Evolutionary conservation across 2,888 invertebrate species (phyloP), one percentile per base, ranked within the genome.

Genomic region (Hydriomena furcata): DNA sequence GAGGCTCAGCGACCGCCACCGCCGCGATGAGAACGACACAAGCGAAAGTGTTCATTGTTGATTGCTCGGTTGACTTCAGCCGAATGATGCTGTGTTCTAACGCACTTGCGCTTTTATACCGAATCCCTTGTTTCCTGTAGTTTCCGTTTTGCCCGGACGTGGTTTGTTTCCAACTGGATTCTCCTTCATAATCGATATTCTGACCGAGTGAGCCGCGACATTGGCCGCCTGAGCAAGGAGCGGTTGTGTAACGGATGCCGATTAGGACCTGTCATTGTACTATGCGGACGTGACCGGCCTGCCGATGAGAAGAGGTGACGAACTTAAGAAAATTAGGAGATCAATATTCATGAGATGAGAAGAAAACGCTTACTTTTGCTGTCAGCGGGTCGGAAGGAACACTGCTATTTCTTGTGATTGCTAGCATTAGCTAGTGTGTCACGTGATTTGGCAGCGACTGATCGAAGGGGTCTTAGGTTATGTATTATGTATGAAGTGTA

Each of bases 261-360:
- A 84, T 87, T 88, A 87, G 84, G 78, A 77, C 71, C 70, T 76
- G 82, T 77, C 86, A 86, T 87, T 88, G 89, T 84, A 69, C 68
- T 70, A 60, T 21, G 63, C 56, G 73, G 44, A 83, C 87, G 86
- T 86, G 88, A 74, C 72, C 48, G 44, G 81, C 66, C 58, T 83
- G 58, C 63, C 46, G 12, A 53, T 31, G 23, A 40, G 41, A 17
- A 23, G 42, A 63, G 67, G 69, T 75, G 73, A 63, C 73, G 61
- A 71, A 69, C 73, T 74, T 72, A 72, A 74, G 73, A 79, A 79
- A 81, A 82, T 71, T 61, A 77, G 69, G 69, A 70, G 65, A 64
- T 60, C 68, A 82, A 82, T 85, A 86, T 88, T 85, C 87, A 87
- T 83, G 81, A 76, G 70, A 69, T 58, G 74, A 70, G 70, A 67